Evolutionary conservation across 1,140 invertebrate genomes (phyloP), one percentile per base, ranked within the genome.

Genomic region (Elymnias hypermnestra): DNA sequence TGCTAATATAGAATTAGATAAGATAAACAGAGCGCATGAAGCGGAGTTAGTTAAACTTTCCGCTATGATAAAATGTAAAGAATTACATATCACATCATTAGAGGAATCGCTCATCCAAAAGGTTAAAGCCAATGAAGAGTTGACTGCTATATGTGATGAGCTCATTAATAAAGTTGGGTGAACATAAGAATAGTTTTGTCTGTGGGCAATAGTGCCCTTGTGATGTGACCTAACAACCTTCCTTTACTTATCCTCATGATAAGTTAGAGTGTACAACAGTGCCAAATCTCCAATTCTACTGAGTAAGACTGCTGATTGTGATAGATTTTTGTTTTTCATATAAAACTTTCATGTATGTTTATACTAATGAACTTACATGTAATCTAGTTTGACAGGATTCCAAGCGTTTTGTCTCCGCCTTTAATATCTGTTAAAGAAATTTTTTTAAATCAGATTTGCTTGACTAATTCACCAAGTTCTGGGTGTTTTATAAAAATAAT

Each of bases 71-170:
- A 94, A 92, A 63, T 92, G 93, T 62, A 88, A 92, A 45, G 93
- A 95, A 54, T 87, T 95, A 46, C 89, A 90, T 43, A 88, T 90
- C 5, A 89, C 87, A 18, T 91, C 91, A 9, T 73, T 94, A 22
- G 90, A 93, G 63, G 91, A 92, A 59, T 89, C 89, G 19, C 67
- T 94, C 15, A 87, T 91, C 28, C 92, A 93, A 60, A 94, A 94
- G 84, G 88, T 88, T 0, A 90, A 91, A 66, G 93, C 94, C 68
- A 94, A 93, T 74, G 86, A 89, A 48, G 92, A 94, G 69, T 69
- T 94, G 50, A 91, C 93, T 14, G 89, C 90, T 53, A 93, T 95
- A 60, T 94, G 93, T 86, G 93, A 95, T 87, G 93, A 94, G 70
- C 88, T 95, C 2, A 94, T 94, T 56, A 89, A 90, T 53, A 87